A percentile compares a stretch with the other conserved stretches of the same genome.
phyloP scores from a whole-genome alignment of 2,888 invertebrate species.

The Caradrina clavipalpis region DNA sequence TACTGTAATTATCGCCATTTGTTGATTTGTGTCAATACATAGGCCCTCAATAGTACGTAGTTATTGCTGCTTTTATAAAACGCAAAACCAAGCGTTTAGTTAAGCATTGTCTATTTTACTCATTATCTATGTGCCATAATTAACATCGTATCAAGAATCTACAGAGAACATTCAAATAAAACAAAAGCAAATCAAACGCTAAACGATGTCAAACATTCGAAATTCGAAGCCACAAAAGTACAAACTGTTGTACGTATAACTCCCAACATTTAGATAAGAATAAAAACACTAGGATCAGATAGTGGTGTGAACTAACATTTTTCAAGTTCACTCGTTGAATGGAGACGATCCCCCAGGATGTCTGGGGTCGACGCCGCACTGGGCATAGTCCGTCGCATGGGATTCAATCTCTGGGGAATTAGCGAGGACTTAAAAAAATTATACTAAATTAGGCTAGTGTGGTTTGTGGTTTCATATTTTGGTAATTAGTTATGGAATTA shows the following conservation, averaged over 20 bases:
- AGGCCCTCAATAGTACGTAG: too few species aligned
- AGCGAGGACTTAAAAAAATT: conserved; percentile 78
- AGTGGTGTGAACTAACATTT: conserved; percentile 71
- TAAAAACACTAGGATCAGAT: conserved; percentile 60
- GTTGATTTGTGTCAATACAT: too few species aligned
- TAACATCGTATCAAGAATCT: too few species aligned
- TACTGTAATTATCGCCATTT: too few species aligned
- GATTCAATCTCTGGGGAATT: conserved; percentile 91
- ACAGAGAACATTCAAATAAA: conserved; percentile 11
- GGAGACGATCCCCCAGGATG: conserved; percentile 79
- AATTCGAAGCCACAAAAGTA: conserved; percentile 11
- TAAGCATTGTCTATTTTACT: too few species aligned
- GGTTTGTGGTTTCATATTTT: conserved; percentile 19
- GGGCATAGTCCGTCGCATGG: conserved; percentile 82
- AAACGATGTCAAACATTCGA: conserved; percentile 6
- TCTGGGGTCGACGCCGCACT: conserved; percentile 71
- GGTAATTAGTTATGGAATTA: conserved; percentile 14
- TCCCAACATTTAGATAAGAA: conserved; percentile 30
- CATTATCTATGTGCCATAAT: too few species aligned
- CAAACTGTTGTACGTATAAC: conserved; percentile 22
- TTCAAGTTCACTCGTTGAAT: conserved; percentile 80
- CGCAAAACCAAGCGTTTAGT: too few species aligned
- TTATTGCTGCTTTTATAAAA: too few species aligned
- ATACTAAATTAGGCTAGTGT: conserved; percentile 31
- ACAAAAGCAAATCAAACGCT: conserved; percentile 4